Conservation (phyloP, 2,888 invertebrate species). For the Didymodactylos carnosus region DNA sequence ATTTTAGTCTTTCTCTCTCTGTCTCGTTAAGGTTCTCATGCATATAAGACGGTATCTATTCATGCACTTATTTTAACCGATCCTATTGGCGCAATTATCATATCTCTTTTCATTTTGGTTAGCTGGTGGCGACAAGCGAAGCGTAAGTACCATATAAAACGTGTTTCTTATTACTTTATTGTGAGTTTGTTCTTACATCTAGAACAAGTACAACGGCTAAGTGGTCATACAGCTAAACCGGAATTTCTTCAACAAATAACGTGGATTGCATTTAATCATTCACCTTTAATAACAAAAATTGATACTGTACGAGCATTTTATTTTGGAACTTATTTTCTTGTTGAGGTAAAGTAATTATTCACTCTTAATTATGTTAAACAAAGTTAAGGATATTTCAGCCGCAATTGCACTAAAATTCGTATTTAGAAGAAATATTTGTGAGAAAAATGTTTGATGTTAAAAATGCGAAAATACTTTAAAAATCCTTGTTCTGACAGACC, state of each 20-base stretch:
- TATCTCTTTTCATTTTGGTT: constrained; percentile 35
- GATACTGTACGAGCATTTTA: neutral
- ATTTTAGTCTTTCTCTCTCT: too few relatives aligned
- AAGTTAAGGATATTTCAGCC: too few relatives aligned
- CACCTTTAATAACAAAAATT: constrained; percentile 18
- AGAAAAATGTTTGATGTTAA: too few relatives aligned
- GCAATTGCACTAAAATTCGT: too few relatives aligned
- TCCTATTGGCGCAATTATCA: constrained; percentile 37
- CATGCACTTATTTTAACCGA: constrained; percentile 19
- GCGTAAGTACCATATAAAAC: neutral
- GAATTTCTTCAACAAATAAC: constrained; percentile 30
- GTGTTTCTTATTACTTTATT: neutral
- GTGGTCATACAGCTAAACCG: constrained; percentile 26
- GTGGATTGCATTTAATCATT: constrained; percentile 27
- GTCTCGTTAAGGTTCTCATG: neutral
- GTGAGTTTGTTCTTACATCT: neutral
- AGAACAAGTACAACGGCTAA: constrained; percentile 30
- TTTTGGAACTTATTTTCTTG: neutral
- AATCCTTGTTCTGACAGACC: too few relatives aligned
- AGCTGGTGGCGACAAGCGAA: constrained; percentile 24
- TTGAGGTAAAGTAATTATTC: constrained; percentile 35
- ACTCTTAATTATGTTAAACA: too few relatives aligned
- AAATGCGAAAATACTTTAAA: too few relatives aligned
- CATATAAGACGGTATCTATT: neutral
- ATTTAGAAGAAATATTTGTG: too few relatives aligned